Evolutionary conservation across 2,113 vertebrate species (phyloP), one percentile per base, ranked within the genome.

Genomic region (Psilopsiagon aurifrons): DNA sequence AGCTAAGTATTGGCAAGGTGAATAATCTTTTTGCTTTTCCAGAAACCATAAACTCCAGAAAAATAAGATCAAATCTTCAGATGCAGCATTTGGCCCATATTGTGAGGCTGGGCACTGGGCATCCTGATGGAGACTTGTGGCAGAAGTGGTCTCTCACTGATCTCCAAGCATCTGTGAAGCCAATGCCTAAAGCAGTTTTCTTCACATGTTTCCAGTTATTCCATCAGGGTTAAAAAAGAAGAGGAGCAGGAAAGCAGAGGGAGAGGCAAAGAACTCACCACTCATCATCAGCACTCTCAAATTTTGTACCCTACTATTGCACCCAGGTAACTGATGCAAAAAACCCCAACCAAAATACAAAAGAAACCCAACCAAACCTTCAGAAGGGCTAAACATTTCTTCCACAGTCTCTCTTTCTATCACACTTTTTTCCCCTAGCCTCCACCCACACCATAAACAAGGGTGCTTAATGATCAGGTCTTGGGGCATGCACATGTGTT

Each of bases 161-260:
- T 46, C 37, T 59, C 51, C 7, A 4, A n/a, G 28, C 5, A 64
- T 22, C 20, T 63, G 25, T 11, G 29, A 82, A 66, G 9, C 27
- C 24, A 17, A 63, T 47, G 47, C 16, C 39, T 82, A 22, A 54
- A 77, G 20, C 10, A 54, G 17, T 59, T 88, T 90, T 5, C 22
- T 71, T 73, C 1, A 1, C 0, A 0, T 0, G 0, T 27, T 81
- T 73, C 23, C 27, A 63, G 41, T 76, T 78, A 43, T 37, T 68
- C 29, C 8, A 23, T 51, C 31, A 67, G 12, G 4, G 4, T 46
- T 60, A 44, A 44, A 22, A 18, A 89, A 73, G 20, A 9, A 63
- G 33, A 35, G 29, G 13, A 68, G 13, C 6, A 67, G 15, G 14
- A 9, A 25, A 64, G 10, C 11, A 59, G 39, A 55, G 8, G 9